A percentile compares a stretch with the other conserved stretches of the same genome.
Conservation (phyloP, 2,797 vertebrate genomes). For the Aplochiton taeniatus region DNA sequence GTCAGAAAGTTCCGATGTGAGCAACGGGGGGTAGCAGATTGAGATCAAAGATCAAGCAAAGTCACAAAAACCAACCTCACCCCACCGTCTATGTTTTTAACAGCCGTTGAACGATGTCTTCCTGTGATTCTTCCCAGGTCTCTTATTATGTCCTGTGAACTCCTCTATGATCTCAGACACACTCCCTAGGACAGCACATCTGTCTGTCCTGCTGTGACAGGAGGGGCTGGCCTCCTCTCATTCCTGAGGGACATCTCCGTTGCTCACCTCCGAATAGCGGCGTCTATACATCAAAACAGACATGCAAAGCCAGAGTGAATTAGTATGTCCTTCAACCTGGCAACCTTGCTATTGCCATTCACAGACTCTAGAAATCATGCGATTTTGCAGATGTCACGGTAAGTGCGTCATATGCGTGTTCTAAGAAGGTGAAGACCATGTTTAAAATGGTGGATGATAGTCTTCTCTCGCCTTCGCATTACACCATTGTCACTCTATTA, state of each 20-base stretch:
- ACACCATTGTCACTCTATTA: no score
- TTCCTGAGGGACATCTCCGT: conserved; percentile 60
- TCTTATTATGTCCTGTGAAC: conserved; percentile 64
- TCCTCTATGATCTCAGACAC: conserved; percentile 61
- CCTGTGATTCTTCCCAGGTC: conserved; percentile 50
- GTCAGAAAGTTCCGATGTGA: conserved; percentile 28
- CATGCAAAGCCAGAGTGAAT: conserved; percentile 53
- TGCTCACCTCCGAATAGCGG: conserved; percentile 56
- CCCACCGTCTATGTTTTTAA: conserved; percentile 45
- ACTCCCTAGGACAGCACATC: conserved; percentile 63
- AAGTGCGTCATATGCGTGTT: conserved; percentile 48
- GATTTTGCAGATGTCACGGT: conserved; percentile 60
- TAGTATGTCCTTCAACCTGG: conserved; percentile 69
- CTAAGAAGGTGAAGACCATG: background rate
- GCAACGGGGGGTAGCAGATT: conserved; percentile 42
- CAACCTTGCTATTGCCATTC: conserved; percentile 60
- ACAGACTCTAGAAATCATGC: conserved; percentile 34
- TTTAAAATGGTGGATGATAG: background rate
- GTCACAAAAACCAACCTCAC: conserved; percentile 57
- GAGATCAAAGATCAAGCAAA: conserved; percentile 55
- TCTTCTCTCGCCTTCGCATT: no score
- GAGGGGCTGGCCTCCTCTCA: conserved; percentile 55
- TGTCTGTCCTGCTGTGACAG: conserved; percentile 64
- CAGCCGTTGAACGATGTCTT: conserved; percentile 66
- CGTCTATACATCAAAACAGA: conserved; percentile 64